Base-by-base conservation (phyloP, 2,888 invertebrate genomes). In the Xylota segnis region DNA sequence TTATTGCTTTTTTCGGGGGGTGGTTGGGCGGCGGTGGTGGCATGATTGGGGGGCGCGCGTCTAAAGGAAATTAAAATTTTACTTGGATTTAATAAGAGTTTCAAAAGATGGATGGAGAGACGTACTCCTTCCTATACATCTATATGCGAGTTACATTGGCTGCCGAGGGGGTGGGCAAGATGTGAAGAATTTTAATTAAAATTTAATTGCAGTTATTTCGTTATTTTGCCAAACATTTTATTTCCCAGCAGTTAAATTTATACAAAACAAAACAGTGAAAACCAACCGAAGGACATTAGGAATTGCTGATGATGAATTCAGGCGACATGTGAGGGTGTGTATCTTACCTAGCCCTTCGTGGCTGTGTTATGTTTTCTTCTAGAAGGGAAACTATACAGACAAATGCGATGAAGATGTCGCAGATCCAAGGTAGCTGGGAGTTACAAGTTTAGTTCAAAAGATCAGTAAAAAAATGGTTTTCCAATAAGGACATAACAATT, bases 161-260 rank as follows among this genome's bases (percentile, higher is more conserved):
- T 72, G 81, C 50, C 29, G 50, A n/a, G n/a, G n/a, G n/a, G n/a
- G n/a, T n/a, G n/a, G 65, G 43, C 61, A 52, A 65, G 74, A 68
- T 68, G 74, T 72, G 59, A 72, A 76, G 86, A 82, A 86, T 86
- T 86, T 86, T 86, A 86, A 86, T 86, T 86, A 86, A 86, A 86
- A 76, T 82, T 82, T 82, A 86, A 86, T 86, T 86, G 76, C 86
- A 82, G 82, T 82, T 86, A 86, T 86, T 86, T 81, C 65, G 75
- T 75, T 82, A 71, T 79, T 74, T 84, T 70, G 23, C 43, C 16
- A 66, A 70, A 74, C 45, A 83, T 84, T 84, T 81, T 84, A 84
- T 86, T 71, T 81, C 52, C 54, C 52, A 37, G 66, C 70, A 82
- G 72, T 82, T 76, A 76, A 86, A 82, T 81, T 54, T 37, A 9